Base-by-base conservation (phyloP, 2,888 invertebrate genomes). In the Acleris holmiana region DNA sequence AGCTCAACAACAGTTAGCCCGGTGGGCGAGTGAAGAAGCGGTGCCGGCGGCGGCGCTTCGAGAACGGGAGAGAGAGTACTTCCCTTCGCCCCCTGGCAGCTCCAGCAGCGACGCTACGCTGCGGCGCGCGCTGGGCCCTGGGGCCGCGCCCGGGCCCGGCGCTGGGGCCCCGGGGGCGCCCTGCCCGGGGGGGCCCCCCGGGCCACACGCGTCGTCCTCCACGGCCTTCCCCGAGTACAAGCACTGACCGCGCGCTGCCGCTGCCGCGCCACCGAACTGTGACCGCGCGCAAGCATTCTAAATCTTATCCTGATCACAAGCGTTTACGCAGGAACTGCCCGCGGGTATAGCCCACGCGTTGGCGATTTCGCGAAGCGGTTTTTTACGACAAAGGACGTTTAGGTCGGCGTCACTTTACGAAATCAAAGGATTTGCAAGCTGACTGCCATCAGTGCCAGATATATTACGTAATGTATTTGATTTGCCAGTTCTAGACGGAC, bases 1-100 rank as follows among this genome's bases (percentile, higher is more conserved):
- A 97, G 97, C 97, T 96, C 97, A 97, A 96, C 97, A 96, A 96
- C 97, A 96, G 95, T 95, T 96, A 96, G 97, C 96, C 96, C 97
- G 96, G 95, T 97, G 97, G 96, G 97, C 96, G 95, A 97, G 97
- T 96, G 96, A 97, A 94, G 96, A 96, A 93, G 94, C 94, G 89
- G 94, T 94, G 90, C 93, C 93, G 90, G 93, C 89, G 88, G 93
- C 89, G 89, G 88, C 72, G 72, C 72, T 71, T 84, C 83, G 75
- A 84, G 82, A 76, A 82, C 84, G 79, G 72, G 75, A 76, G 73
- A 89, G 92, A 87, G 91, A 90, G 71, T 85, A 85, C 84, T 79
- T 79, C 81, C 85, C 85, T 67, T 84, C 88, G 82, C 86, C 93
- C 84, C 88, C 88, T 88, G 84, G 83, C 75, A 85, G 73, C 64